Evolutionary conservation across 2,113 vertebrate genomes (phyloP).

Genomic region (Typhlomys cinereus): DNA sequence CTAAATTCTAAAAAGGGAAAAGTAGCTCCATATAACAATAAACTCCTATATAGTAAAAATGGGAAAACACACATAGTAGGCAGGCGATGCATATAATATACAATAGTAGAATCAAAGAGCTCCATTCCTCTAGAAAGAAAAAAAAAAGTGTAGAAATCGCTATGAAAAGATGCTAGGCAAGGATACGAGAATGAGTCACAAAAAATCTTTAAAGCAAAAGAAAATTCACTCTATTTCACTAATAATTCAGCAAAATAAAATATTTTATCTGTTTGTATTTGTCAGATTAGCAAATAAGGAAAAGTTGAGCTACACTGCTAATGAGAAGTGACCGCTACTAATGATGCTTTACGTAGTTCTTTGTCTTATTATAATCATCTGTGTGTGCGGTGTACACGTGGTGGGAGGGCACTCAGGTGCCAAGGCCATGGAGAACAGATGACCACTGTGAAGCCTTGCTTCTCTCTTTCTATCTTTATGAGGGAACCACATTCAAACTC

Average conservation of each 20-base stretch:
- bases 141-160: neutral
- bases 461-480: too few species aligned
- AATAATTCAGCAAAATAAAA: neutral
- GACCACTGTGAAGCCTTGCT: too few species aligned
- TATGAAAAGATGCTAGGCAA: too few species aligned
- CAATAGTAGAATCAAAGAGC: neutral
- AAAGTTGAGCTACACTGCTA: neutral
- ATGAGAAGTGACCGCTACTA: too few species aligned
- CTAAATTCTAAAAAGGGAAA: neutral
- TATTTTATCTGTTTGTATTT: neutral
- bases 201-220: constrained; percentile 32
- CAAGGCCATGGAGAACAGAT: too few species aligned
- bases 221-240: constrained; percentile 35
- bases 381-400: too few species aligned
- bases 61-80: neutral
- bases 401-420: too few species aligned
- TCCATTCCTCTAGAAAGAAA: neutral
- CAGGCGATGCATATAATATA: neutral
- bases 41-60: constrained; percentile 16
- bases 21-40: neutral
- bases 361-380: too few species aligned
- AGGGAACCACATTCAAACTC: too few species aligned
- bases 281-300: constrained; percentile 17
- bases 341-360: too few species aligned
- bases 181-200: constrained; percentile 6